Base-by-base conservation (phyloP, 2,113 vertebrate species). In the Forbesichthys papilliferus region DNA sequence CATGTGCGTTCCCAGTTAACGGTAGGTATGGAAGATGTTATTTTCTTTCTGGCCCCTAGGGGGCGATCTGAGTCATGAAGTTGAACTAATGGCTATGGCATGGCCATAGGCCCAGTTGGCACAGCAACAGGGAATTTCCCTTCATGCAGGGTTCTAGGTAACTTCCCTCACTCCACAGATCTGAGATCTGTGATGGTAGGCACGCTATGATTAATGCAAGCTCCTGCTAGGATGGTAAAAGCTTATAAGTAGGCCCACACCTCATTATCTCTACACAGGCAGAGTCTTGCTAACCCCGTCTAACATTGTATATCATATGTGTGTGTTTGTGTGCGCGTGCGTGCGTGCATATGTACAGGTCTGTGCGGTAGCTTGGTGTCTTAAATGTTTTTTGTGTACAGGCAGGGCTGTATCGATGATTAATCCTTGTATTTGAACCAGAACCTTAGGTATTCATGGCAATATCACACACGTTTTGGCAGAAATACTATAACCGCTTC, bases 1-100 rank as follows among this genome's bases (percentile, higher is more conserved):
- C 2, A 27, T 27, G 27, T 2, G 27, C 27, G 27, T 27, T 27
- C 27, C 27, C 27, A 27, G 27, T 27, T 42, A 42, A 8, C 36
- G 7, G 36, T 5, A 42, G 36, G 4, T 5, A 42, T 42, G 36
- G 36, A 42, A 42, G 36, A 42, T 6, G 36, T 42, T 42, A 42
- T 5, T 42, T 42, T 42, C 36, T 5, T 42, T 42, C 36, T 8
- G 36, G 36, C 36, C 36, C 36, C 36, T 42, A 42, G 36, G 36
- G 36, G 36, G 36, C 1, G 36, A 42, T 42, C 36, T 52, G 51
- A 68, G 46, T 64, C 52, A 34, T n/a, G 36, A 56, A 64, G 66
- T 58, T 58, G 71, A 86, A 59, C 67, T 58, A 75, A 77, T 67
- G 72, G 61, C 49, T 81, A 34, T 56, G 49, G 46, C 36, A 42